These are phyloP conservation scores for Trissolcus brochymenae DNA, from an alignment of 2,888 invertebrate genomes.

Conservation along the genomic window DNA sequence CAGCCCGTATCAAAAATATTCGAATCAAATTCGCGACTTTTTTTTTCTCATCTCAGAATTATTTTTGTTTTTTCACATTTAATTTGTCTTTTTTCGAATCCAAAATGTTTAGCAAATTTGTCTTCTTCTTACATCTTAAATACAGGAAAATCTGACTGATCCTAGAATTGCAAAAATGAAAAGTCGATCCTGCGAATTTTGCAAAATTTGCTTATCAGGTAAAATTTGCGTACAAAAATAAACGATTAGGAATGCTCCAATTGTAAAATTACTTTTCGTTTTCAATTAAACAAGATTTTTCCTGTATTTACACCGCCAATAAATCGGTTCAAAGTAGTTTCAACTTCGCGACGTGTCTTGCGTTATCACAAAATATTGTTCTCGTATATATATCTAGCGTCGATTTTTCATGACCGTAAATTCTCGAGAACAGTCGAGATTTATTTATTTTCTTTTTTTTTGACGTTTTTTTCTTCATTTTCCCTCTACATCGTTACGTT, in stretches of 20 bases:
- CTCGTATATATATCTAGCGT: conserved; percentile 30
- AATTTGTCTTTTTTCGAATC: conserved; percentile 1
- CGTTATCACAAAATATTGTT: conserved; percentile 56
- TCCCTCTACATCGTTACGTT: conserved; percentile 33
- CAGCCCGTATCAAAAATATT: conserved; percentile 50
- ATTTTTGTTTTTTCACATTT: conserved; percentile 5
- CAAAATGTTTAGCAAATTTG: conserved; percentile 1
- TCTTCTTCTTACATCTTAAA: conserved; percentile 22
- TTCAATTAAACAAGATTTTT: conserved; percentile 15
- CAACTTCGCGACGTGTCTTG: conserved; percentile 40
- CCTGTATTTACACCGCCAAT: conserved; percentile 33
- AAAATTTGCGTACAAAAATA: conserved; percentile 47
- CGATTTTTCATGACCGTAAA: conserved; percentile 45
- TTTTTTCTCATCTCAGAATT: conserved; percentile 1
- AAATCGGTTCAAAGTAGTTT: conserved; percentile 19
- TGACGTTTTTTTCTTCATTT: conserved; percentile 9
- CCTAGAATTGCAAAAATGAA: neutral
- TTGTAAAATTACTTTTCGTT: conserved; percentile 6
- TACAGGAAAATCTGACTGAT: conserved; percentile 34
- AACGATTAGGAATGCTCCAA: conserved; percentile 40
- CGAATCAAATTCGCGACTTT: conserved; percentile 33
- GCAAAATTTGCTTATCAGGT: conserved; percentile 12
- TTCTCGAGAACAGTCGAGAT: conserved; percentile 53
- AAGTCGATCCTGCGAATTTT: conserved; percentile 19
- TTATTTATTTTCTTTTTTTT: conserved; percentile 13